A percentile compares a stretch with the other conserved stretches of the same genome.
These are phyloP conservation scores for Chlorops oryzae DNA, from an alignment of 1,140 invertebrate species.

Conservation along the genomic window DNA sequence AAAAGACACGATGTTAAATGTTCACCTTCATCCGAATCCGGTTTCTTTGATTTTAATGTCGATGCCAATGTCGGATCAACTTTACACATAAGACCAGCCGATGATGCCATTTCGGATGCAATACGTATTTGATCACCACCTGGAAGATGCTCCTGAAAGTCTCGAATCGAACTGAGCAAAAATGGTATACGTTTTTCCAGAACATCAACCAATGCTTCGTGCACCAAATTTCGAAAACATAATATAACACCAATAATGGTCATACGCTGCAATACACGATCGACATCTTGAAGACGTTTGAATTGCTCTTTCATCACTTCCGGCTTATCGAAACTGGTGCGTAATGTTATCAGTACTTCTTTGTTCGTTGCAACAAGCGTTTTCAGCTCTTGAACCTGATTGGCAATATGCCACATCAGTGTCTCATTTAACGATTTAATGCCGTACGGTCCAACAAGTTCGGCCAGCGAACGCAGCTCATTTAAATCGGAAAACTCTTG, in stretches of 20 bases:
- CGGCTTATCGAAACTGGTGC: slow-evolving; percentile 95
- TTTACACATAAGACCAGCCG: slow-evolving; percentile 85
- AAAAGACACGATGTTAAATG: slow-evolving; percentile 90
- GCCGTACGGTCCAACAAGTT: slow-evolving; percentile 96
- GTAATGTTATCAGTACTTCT: slow-evolving; percentile 78
- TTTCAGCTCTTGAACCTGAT: slow-evolving; percentile 95
- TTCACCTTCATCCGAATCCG: slow-evolving; percentile 78
- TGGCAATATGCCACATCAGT: slow-evolving; percentile 96
- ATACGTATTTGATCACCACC: slow-evolving; percentile 86
- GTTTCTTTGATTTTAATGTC: slow-evolving; percentile 81
- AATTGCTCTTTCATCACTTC: slow-evolving; percentile 98
- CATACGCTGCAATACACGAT: slow-evolving; percentile 92
- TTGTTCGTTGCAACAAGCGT: slow-evolving; percentile 89
- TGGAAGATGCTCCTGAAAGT: slow-evolving; percentile 89
- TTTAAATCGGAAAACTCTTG: slow-evolving; percentile 98
- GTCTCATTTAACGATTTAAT: slow-evolving; percentile 96
- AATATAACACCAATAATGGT: slow-evolving; percentile 97
- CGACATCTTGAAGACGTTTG: slow-evolving; percentile 82
- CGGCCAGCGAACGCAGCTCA: slow-evolving; percentile 92
- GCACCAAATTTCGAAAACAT: slow-evolving; percentile 88
- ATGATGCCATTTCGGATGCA: slow-evolving; percentile 94
- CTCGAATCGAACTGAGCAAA: slow-evolving; percentile 86
- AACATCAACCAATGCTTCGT: slow-evolving; percentile 90
- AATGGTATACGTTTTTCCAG: slow-evolving; percentile 95
- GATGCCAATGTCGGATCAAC: slow-evolving; percentile 91